Base-by-base conservation (phyloP, 1,140 invertebrate species). In the Saccostrea echinata region DNA sequence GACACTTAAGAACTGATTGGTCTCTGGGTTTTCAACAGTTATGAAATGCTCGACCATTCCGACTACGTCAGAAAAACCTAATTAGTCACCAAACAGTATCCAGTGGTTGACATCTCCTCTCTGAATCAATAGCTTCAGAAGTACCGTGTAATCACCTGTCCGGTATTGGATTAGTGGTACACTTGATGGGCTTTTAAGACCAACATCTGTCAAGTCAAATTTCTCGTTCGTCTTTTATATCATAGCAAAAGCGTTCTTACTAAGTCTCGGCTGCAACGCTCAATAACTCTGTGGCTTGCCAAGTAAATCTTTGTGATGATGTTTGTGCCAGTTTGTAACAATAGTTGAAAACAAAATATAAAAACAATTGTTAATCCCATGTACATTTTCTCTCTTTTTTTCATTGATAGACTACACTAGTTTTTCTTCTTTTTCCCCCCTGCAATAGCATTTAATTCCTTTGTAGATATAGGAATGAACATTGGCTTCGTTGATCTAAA, bases 41-140 rank as follows among this genome's bases (percentile, higher is more conserved):
- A 16, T 33, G 33, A 33, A 76, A 27, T 76, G 24, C 13, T 33
- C 24, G 13, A 76, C 24, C 16, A 76, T 76, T 24, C 27, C 27
- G 68, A 12, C 27, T 76, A 30, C 68, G 68, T 76, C 68, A 30
- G 68, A 33, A 76, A 68, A n/a, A 1, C n/a, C 55, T 61, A 21
- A 18, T 61, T 6, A n/a, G 13, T 21, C 8, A 21, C 4, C n/a
- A 6, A 21, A 61, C 18, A 6, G 18, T 61, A n/a, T 61, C 27
- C 27, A 12, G 6, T 8, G 24, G 3, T 30, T 30, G 27, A 57
- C 55, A 13, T 18, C n/a, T 1, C 8, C 27, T 12, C 16, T 3
- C 68, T 76, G 27, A 76, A 76, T 76, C 68, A 76, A 76, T 76
- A 76, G 16, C 68, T 33, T 9, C 9, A 11, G 68, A 16, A 76